Base-by-base conservation (phyloP, 2,113 vertebrate species). In the Sialia sialis region DNA sequence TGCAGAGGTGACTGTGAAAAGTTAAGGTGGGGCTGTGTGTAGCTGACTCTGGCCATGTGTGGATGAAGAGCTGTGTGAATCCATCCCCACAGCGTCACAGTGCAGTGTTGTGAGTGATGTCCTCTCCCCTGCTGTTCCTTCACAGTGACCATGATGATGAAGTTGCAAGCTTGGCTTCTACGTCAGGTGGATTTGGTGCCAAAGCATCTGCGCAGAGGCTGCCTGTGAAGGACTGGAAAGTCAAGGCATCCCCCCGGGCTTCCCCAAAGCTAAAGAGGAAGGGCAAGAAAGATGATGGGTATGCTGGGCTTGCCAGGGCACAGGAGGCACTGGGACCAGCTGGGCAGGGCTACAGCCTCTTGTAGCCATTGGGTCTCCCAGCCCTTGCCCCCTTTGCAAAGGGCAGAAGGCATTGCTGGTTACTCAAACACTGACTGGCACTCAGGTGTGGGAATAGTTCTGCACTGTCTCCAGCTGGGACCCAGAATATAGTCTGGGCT, bases 81-180 rank as follows among this genome's bases (percentile, higher is more conserved):
- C 41, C 46, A 30, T 23, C 58, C 13, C 30, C 1, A 4, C 22
- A 13, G 54, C 1, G 29, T 7, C 1, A 1, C 69, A 76, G 18
- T 38, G 23, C 13, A 5, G n/a, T 69, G 14, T 9, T 58, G 63
- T 25, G 22, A 80, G 68, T 76, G 55, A 78, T 36, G 54, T 92
- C 48, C 56, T 80, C 41, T 94, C 78, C 51, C 56, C 44, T 79
- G 29, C 69, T 96, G 32, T 89, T 72, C 44, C 84, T 93, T 69
- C 49, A 18, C 90, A 99, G 99, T 93, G 99, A 99, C 96, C 99
- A 99, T 4, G 99, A 99, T 58, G 99, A 99, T 64, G 99, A 99
- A 95, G 98, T 99, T 62, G 98, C 98, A 39, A 99, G 98, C 90
- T 98, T 99, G 86, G 99, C 98, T 32, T 98, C 99, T 34, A 98